phyloP scores from a whole-genome alignment of 1,140 invertebrate species.

The Fopius arisanus region DNA sequence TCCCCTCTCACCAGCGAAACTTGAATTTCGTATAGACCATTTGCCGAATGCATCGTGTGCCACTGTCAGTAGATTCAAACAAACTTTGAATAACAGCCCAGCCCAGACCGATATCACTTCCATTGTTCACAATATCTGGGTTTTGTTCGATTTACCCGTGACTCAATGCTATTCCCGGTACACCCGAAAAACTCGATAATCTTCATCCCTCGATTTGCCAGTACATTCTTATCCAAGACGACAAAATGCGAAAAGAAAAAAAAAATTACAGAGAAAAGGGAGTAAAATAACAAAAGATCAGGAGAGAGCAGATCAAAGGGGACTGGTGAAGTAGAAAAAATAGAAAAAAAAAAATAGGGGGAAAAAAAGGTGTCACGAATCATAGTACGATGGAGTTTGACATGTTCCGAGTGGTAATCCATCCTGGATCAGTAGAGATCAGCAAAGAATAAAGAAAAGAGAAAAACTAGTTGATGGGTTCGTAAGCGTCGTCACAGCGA shows the following conservation, averaged over 20 bases:
- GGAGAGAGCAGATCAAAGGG: neutral
- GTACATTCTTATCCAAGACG: neutral
- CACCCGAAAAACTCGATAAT: neutral
- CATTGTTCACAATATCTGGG: slow-evolving; percentile 13
- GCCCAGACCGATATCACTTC: neutral
- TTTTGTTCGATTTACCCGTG: slow-evolving; percentile 10
- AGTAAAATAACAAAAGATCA: neutral
- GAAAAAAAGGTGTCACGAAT: slow-evolving; percentile 10
- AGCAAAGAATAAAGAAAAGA: neutral
- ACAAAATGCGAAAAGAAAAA: neutral
- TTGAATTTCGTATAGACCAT: slow-evolving; percentile 22
- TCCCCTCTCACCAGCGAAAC: slow-evolving; percentile 6
- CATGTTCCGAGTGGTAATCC: slow-evolving; percentile 15
- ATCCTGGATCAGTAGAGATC: slow-evolving; percentile 15
- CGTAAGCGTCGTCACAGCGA: slow-evolving; percentile 20
- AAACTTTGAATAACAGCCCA: slow-evolving; percentile 25
- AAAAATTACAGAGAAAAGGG: neutral
- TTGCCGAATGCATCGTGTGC: slow-evolving; percentile 12
- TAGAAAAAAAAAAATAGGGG: too few species aligned
- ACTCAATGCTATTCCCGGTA: neutral
- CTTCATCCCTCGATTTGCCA: neutral
- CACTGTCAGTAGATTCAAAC: slow-evolving; percentile 8
- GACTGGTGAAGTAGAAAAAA: neutral
- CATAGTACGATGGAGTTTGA: slow-evolving; percentile 17
- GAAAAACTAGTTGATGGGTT: slow-evolving; percentile 21